A percentile compares a stretch with the other conserved stretches of the same genome.
These are phyloP conservation scores for Trachythela sp. DNA, from an alignment of 64 coral and sea anemone genomes.

Conservation along the genomic window DNA sequence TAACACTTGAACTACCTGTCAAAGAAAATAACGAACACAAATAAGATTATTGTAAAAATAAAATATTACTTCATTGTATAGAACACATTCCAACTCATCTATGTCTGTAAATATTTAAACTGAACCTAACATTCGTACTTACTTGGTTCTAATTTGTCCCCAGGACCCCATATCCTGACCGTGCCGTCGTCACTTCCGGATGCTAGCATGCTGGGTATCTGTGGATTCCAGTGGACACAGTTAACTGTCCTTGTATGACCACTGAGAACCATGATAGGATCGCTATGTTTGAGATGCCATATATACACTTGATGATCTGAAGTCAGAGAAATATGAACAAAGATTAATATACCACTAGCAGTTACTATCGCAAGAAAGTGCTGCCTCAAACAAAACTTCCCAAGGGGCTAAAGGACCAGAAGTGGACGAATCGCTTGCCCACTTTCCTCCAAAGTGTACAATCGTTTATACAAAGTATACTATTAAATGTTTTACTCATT, in stretches of 20 bases:
- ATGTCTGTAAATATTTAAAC: background rate
- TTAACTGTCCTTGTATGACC: slow-evolving; percentile 93
- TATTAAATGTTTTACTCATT: too few species aligned
- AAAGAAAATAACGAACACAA: background rate
- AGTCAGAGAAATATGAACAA: background rate
- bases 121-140: background rate
- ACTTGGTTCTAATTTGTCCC: slow-evolving; percentile 13
- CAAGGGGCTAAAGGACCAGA: too few species aligned
- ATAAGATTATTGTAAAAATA: background rate
- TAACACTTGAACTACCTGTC: slow-evolving; percentile 19
- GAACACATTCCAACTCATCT: background rate
- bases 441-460: too few species aligned
- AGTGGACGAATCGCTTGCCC: too few species aligned
- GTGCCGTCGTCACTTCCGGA: slow-evolving; percentile 97
- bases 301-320: slow-evolving; percentile 92
- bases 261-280: slow-evolving; percentile 79
- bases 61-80: background rate
- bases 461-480: too few species aligned
- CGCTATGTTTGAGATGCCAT: slow-evolving; percentile 75
- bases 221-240: slow-evolving; percentile 97
- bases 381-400: too few species aligned
- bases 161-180: slow-evolving; percentile 91
- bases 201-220: slow-evolving; percentile 82
- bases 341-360: background rate
- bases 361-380: too few species aligned